Percentiles rank a stretch among this genome's conserved stretches.
phyloP scores from a whole-genome alignment of 2,797 vertebrate species.

The Poeciliopsis paucimaculata region DNA sequence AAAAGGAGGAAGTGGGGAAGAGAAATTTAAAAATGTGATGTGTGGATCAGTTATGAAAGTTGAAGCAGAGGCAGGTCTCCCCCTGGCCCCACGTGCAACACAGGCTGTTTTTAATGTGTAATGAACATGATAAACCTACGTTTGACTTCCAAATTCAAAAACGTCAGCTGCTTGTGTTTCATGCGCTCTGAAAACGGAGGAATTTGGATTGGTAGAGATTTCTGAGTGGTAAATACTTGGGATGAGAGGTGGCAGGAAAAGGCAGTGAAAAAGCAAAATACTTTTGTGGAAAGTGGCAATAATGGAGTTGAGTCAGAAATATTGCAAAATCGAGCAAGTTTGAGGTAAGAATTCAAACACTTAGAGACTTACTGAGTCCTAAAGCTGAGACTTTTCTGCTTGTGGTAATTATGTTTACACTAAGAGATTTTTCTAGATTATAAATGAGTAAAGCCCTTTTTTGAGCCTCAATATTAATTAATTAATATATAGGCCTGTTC shows the following conservation, averaged over 20 bases:
- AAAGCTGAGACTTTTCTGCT: background rate
- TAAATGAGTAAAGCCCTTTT: background rate
- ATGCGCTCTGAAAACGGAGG: constrained; percentile 55
- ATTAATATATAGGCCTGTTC: background rate
- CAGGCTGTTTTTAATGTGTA: constrained; percentile 50
- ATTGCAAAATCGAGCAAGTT: background rate
- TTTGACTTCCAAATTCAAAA: constrained; percentile 46
- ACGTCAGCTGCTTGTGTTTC: constrained; percentile 71
- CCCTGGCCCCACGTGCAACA: constrained; percentile 10
- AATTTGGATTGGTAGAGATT: constrained; percentile 40
- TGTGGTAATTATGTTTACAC: background rate
- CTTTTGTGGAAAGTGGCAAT: constrained; percentile 52
- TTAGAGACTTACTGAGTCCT: constrained; percentile 11
- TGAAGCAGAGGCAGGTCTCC: constrained; percentile 38
- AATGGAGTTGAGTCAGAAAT: constrained; percentile 47
- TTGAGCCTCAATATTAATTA: background rate
- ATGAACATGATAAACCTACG: constrained; percentile 50
- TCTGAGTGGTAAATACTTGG: constrained; percentile 55
- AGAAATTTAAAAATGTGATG: background rate
- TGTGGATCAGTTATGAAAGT: constrained; percentile 31
- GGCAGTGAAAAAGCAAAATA: constrained; percentile 50
- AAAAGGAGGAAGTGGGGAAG: too few relatives aligned
- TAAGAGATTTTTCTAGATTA: background rate
- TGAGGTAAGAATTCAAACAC: constrained; percentile 31
- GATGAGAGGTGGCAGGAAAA: constrained; percentile 63